These are phyloP conservation scores for Aspiorhynchus laticeps DNA, from an alignment of 2,113 vertebrate species.

Conservation along the genomic window DNA sequence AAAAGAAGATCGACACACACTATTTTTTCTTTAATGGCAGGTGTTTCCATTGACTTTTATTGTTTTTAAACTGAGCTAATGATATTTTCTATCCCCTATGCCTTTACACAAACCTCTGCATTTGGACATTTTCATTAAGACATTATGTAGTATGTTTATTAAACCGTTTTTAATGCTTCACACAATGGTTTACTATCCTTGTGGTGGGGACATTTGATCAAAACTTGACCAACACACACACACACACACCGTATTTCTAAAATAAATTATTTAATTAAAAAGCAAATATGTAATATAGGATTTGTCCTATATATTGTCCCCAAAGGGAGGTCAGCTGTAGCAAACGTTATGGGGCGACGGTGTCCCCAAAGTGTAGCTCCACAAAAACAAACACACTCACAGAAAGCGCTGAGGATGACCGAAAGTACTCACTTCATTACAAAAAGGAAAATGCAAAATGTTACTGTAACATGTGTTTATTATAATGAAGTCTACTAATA, in stretches of 20 bases:
- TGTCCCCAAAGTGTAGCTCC: background rate
- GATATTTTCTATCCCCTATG: background rate
- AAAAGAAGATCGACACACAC: background rate
- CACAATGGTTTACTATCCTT: background rate
- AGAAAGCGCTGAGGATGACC: background rate
- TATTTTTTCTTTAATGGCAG: background rate
- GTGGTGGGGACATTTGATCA: background rate
- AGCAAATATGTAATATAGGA: background rate
- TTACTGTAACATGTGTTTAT: constrained; percentile 58
- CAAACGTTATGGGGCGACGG: background rate
- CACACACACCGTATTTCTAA: background rate
- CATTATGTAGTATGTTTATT: background rate
- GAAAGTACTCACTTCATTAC: background rate
- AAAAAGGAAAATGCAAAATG: constrained; percentile 50
- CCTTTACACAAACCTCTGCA: background rate
- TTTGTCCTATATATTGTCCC: background rate
- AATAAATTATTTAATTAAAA: background rate
- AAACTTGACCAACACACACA: background rate
- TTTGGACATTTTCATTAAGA: background rate
- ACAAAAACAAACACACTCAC: background rate
- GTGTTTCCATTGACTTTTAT: background rate
- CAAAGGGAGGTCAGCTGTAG: background rate
- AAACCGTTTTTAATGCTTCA: background rate
- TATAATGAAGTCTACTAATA: constrained; percentile 57
- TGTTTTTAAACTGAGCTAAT: background rate